phyloP scores from a whole-genome alignment of 2,113 vertebrate genomes.

The Zosterops borbonicus region DNA sequence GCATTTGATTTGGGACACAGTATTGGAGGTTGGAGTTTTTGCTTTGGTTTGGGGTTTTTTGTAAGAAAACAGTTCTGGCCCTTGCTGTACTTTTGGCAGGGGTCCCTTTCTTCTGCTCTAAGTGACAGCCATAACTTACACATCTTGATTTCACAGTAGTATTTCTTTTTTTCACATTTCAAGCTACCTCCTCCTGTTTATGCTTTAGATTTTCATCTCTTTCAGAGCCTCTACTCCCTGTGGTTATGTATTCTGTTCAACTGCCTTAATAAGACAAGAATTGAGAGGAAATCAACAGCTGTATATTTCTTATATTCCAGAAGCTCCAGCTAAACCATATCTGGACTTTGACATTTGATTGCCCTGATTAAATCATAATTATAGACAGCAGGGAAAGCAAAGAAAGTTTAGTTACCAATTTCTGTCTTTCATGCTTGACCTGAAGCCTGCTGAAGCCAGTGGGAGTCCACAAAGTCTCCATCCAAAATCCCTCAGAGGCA shows the following conservation, averaged over 20 bases:
- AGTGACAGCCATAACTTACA: background rate
- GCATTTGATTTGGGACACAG: background rate
- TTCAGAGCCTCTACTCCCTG: background rate
- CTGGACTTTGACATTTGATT: background rate
- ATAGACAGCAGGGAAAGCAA: background rate
- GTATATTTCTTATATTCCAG: background rate
- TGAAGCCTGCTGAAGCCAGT: background rate
- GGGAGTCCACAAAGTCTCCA: background rate
- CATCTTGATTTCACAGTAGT: background rate
- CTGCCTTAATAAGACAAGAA: background rate
- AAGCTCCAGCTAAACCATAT: background rate
- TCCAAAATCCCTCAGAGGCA: background rate
- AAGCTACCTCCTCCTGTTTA: background rate
- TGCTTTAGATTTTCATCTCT: background rate
- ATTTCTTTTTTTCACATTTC: background rate
- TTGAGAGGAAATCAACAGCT: background rate
- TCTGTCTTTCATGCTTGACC: background rate
- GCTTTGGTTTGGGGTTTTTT: background rate
- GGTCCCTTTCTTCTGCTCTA: background rate
- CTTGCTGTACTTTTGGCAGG: background rate
- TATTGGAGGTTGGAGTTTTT: background rate
- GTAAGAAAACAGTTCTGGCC: background rate
- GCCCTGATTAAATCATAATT: background rate
- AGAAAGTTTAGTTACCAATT: background rate
- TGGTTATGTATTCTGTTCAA: background rate